Conservation (phyloP, 2,113 vertebrate genomes). For the Athene noctua region DNA sequence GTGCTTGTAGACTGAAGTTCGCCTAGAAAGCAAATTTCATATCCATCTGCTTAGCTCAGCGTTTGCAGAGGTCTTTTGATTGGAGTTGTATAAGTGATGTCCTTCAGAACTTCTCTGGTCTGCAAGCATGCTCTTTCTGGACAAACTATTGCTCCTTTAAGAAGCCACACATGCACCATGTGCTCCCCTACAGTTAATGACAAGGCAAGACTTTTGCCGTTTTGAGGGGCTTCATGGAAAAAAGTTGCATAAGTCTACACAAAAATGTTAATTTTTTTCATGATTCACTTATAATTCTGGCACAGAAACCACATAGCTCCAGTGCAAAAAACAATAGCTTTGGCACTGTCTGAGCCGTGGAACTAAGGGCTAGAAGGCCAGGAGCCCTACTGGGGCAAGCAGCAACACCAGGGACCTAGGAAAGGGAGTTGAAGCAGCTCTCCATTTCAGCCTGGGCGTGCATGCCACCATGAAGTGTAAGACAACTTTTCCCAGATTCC, state of each 20-base stretch:
- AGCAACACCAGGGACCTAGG: not conserved
- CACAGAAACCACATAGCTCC: conserved; percentile 13
- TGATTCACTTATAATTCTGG: conserved; percentile 13
- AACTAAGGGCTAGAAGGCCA: not conserved
- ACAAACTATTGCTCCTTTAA: not conserved
- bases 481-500: not conserved
- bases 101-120: not conserved
- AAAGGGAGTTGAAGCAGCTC: not conserved
- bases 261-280: conserved; percentile 33
- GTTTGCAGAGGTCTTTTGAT: not conserved
- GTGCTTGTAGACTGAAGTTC: not conserved
- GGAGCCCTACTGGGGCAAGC: not conserved
- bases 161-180: not conserved
- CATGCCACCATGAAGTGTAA: not conserved
- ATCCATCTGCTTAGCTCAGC: not conserved
- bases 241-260: conserved; percentile 8
- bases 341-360: not conserved
- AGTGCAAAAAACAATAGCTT: conserved; percentile 46
- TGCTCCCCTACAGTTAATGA: fast-evolving
- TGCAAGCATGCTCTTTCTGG: not conserved
- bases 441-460: fast-evolving
- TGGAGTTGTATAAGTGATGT: not conserved
- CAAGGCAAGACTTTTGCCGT: not conserved
- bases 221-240: conserved; percentile 42
- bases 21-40: not conserved